Conservation (phyloP, 2,888 invertebrate genomes). For the Cryptocephalus moraei region DNA sequence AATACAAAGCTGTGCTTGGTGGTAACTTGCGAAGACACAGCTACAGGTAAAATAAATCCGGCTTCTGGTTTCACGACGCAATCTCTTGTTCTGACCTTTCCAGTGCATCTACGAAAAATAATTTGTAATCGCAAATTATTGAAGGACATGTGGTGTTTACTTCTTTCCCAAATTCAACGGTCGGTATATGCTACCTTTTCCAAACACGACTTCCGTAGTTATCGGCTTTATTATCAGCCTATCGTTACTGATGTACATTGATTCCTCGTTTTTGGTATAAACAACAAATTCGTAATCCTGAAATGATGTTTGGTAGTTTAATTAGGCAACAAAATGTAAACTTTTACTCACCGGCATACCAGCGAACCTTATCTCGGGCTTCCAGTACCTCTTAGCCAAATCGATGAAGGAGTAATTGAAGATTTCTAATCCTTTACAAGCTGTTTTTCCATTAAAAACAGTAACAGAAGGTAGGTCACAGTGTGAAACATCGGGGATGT, state of each 20-base stretch:
- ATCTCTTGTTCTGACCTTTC: constrained; percentile 21
- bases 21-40: constrained; percentile 52
- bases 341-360: too few species aligned
- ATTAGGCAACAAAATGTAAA: too few species aligned
- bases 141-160: too few species aligned
- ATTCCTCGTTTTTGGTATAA: constrained; percentile 45
- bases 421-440: too few species aligned
- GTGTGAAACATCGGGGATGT: too few species aligned
- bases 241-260: constrained; percentile 33
- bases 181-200: constrained; percentile 38
- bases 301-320: not conserved
- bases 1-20: constrained; percentile 56
- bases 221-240: too few species aligned
- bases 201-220: constrained; percentile 40
- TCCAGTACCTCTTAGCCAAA: too few species aligned
- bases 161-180: constrained; percentile 31
- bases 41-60: constrained; percentile 55
- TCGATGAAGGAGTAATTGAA: too few species aligned
- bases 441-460: too few species aligned
- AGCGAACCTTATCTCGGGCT: too few species aligned
- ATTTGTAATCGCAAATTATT: too few species aligned
- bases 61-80: constrained; percentile 43
- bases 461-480: too few species aligned
- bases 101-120: constrained; percentile 36
- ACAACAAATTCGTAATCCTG: constrained; percentile 64